Conservation (phyloP, 2,113 vertebrate species). For the Brachyistius frenatus region DNA sequence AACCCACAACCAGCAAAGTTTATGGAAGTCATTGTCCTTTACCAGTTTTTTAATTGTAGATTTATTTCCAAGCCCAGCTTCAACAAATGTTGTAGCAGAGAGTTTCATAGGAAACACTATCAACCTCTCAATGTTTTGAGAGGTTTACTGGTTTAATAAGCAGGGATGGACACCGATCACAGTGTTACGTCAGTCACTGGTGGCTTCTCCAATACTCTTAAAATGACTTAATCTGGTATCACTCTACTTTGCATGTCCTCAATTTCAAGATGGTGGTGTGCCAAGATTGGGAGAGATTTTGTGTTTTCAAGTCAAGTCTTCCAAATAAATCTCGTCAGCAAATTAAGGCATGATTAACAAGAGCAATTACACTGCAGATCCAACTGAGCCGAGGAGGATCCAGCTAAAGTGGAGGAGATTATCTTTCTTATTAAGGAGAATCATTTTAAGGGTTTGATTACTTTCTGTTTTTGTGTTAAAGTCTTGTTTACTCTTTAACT, state of each 20-base stretch:
- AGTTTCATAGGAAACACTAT: background rate
- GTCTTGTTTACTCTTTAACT: constrained; percentile 71
- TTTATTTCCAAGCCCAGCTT: background rate
- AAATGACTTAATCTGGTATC: constrained; percentile 69
- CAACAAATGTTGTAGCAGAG: background rate
- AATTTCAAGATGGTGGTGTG: constrained; percentile 62
- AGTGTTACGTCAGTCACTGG: constrained; percentile 32
- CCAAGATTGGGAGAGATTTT: constrained; percentile 68
- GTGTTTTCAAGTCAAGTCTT: constrained; percentile 65
- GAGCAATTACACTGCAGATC: constrained; percentile 76
- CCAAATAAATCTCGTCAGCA: constrained; percentile 79
- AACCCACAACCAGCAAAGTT: background rate
- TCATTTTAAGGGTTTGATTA: constrained; percentile 83
- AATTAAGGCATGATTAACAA: constrained; percentile 83
- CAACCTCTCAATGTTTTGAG: constrained; percentile 5
- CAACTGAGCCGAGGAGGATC: constrained; percentile 65
- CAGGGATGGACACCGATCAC: constrained; percentile 16
- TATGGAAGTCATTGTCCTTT: background rate
- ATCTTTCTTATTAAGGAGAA: constrained; percentile 79
- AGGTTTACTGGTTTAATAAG: constrained; percentile 26
- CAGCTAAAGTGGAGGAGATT: constrained; percentile 76
- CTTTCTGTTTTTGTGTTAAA: constrained; percentile 77
- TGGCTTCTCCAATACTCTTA: constrained; percentile 40
- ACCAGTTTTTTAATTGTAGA: background rate
- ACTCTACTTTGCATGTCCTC: constrained; percentile 51